Base-by-base conservation (phyloP, 2,113 vertebrate genomes). In the Antechinus stuartii region DNA sequence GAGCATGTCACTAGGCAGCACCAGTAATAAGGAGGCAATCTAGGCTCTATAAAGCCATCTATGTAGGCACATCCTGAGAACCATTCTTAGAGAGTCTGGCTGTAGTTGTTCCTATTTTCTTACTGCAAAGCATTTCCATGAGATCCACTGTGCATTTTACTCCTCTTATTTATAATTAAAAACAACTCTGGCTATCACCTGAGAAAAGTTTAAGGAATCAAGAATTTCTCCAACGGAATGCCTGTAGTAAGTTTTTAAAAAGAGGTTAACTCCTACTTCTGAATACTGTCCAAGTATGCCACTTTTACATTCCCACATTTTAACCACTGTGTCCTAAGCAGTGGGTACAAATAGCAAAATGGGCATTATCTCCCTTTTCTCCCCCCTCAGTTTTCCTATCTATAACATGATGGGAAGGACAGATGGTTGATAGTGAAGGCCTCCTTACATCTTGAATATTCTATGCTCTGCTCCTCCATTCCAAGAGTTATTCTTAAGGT, bases 1-100 rank as follows among this genome's bases (percentile, higher is more conserved):
- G 93, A 97, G 97, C 97, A 23, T 90, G 56, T 90, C 92, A 2
- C 93, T 12, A 24, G 96, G 91, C 90, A 35, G 61, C 53, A 91
- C 52, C 95, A 27, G 0, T 6, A 90, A 96, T 93, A 47, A 2
- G 94, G 90, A 49, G 14, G 16, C 92, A 91, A 56, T 12, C 35
- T n/a, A 91, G 90, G 76, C 93, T 92, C 93, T 35, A 0, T 3
- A 92, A 50, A 95, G 54, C 26, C 9, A 27, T 10, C 0, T 0
- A 47, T 2, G 56, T 0, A 11, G 42, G 0, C n/a, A 10, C 54
- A 0, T 0, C 19, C 91, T 50, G 42, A 2, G 0, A 61, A 61
- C n/a, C 46, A 84, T 84, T 84, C 68, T 84, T 84, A 42, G 68
- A 42, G 19, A 2, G n/a, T 84, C n/a, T 42, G n/a, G n/a, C n/a